Base-by-base conservation (phyloP, 2,888 invertebrate species). In the Caenorhabditis auriculariae region DNA sequence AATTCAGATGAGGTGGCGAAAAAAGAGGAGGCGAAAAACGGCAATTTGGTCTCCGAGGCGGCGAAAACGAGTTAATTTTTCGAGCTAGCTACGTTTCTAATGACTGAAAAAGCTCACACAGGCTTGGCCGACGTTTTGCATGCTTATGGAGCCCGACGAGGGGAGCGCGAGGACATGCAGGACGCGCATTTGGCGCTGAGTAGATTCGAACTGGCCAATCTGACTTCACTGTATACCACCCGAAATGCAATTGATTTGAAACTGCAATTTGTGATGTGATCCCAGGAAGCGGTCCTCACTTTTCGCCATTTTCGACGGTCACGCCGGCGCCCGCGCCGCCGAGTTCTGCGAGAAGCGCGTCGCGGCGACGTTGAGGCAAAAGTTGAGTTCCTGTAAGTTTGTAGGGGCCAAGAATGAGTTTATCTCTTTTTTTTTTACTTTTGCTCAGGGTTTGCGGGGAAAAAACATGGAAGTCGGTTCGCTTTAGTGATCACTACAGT, bases 141-240 rank as follows among this genome's bases (percentile, higher is more conserved):
- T 19, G 61, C 57, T 2, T 48, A 54, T 37, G 62, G 56, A 24
- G 56, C 62, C 44, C 60, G 69, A 43, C 81, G 84, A 73, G 85
- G 85, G 15, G 85, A 85, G 70, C 76, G 85, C 48, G 84, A 83
- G 28, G 85, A 85, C 37, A 85, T 85, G 85, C 84, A 86, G 64
- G 85, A 85, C 75, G 81, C 82, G 5, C 83, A 85, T 72, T 63
- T 83, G 12, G 66, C 83, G 9, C 56, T 82, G n/a, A 78, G 84
- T 54, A 78, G 82, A 58, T 82, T 80, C 58, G 74, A 51, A 17
- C 26, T 66, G 12, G 52, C 41, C 32, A 38, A 42, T 19, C 21
- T 21, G 21, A 35, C 15, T 35, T 12, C 15, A 35, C 9, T 12
- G 15, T 35, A 12, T 12, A 15, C 9, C 9, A 35, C 15, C 9